Evolutionary conservation across 2,797 vertebrate species (phyloP).

Genomic region (Phrynocephalus forsythii): DNA sequence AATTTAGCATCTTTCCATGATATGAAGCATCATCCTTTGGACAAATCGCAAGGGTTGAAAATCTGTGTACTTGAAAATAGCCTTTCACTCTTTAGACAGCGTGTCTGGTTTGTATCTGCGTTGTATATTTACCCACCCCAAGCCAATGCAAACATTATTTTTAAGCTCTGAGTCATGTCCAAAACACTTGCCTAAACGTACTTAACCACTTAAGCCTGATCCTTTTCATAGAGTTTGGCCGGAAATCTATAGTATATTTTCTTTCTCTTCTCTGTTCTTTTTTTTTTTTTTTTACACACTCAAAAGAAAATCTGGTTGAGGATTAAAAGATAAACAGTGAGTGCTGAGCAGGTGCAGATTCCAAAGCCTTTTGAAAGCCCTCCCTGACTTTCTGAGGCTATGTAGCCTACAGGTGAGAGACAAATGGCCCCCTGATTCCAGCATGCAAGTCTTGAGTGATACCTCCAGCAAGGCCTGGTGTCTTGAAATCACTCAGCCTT

Average conservation of each 20-base stretch:
- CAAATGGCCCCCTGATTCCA: constrained; percentile 67
- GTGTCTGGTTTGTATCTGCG: constrained; percentile 66
- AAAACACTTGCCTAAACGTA: constrained; percentile 66
- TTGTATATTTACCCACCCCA: constrained; percentile 68
- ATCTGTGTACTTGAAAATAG: constrained; percentile 56
- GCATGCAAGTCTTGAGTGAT: constrained; percentile 74
- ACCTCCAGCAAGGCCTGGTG: constrained; percentile 74
- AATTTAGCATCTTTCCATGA: neutral
- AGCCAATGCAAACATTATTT: constrained; percentile 74
- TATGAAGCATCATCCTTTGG: constrained; percentile 11
- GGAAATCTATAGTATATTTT: constrained; percentile 46
- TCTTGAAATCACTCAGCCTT: constrained; percentile 77
- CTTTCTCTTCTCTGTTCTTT: constrained; percentile 11
- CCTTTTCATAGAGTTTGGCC: constrained; percentile 38
- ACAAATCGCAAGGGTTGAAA: constrained; percentile 25
- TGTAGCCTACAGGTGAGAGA: constrained; percentile 75
- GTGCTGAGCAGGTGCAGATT: constrained; percentile 54
- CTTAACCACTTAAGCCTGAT: constrained; percentile 64
- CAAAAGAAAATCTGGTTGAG: constrained; percentile 32
- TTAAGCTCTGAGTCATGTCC: constrained; percentile 63
- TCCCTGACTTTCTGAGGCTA: constrained; percentile 49
- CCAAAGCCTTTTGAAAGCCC: constrained; percentile 57
- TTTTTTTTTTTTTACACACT: neutral
- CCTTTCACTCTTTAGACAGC: constrained; percentile 39
- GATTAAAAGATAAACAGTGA: constrained; percentile 55